Evolutionary conservation across 2,113 vertebrate genomes (phyloP).

Genomic region (Phoxinus phoxinus): DNA sequence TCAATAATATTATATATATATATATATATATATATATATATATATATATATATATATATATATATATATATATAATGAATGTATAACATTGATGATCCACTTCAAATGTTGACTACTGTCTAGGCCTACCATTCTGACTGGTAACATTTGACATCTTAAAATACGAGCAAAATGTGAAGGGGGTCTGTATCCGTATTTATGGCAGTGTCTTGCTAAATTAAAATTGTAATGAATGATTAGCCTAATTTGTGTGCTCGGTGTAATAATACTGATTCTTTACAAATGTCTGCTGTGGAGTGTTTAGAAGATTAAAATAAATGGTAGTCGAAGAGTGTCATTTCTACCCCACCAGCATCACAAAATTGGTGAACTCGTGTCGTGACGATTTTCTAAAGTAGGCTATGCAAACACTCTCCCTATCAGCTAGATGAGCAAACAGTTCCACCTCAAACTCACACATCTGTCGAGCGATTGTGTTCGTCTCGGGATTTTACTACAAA

Average conservation of each 20-base stretch:
- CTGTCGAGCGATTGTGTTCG: neutral
- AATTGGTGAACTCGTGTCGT: neutral
- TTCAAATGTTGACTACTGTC: too few relatives aligned
- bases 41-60: too few relatives aligned
- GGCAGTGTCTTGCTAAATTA: neutral
- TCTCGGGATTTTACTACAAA: neutral
- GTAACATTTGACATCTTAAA: neutral
- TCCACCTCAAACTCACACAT: neutral
- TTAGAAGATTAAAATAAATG: neutral
- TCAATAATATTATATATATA: too few relatives aligned
- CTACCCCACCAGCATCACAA: neutral
- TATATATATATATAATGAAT: too few relatives aligned
- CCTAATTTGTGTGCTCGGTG: neutral
- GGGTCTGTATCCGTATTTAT: neutral
- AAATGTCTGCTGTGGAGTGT: neutral
- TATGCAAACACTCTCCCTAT: neutral
- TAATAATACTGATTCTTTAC: neutral
- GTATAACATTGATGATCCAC: too few relatives aligned
- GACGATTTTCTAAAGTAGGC: neutral
- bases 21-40: too few relatives aligned
- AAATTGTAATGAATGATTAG: neutral
- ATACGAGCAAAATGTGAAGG: neutral
- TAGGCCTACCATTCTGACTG: neutral
- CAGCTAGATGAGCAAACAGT: neutral
- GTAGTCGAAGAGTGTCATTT: neutral